Conservation (phyloP, 1,140 invertebrate genomes). For the Cyclina sinensis region DNA sequence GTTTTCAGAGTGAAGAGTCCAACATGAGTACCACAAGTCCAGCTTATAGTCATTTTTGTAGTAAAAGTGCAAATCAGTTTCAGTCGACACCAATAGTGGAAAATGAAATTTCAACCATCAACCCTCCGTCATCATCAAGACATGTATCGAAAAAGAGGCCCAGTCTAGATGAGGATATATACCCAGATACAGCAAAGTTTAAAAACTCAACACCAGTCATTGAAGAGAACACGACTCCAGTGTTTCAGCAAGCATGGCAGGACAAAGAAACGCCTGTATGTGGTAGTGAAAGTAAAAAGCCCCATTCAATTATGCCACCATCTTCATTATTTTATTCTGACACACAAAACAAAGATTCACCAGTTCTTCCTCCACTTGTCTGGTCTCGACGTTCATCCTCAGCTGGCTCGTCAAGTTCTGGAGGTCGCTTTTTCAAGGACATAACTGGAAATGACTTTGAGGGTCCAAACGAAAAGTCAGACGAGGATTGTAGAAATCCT, state of each 20-base stretch:
- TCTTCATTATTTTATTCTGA: constrained; percentile 36
- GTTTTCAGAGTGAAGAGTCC: constrained; percentile 63
- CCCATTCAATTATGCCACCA: not conserved
- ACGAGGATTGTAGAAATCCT: not conserved
- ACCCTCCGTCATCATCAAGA: not conserved
- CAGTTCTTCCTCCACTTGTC: constrained; percentile 38
- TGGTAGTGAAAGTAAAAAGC: not conserved
- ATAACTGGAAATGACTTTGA: not conserved
- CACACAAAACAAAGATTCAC: not conserved
- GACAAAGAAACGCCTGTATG: constrained; percentile 9
- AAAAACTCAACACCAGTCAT: constrained; percentile 54
- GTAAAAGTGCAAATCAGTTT: constrained; percentile 10
- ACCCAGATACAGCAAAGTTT: not conserved
- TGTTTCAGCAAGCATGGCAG: not conserved
- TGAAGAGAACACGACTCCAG: not conserved
- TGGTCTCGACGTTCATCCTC: constrained; percentile 43
- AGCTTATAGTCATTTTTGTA: not conserved
- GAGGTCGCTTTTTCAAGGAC: constrained; percentile 46
- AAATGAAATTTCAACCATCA: constrained; percentile 60
- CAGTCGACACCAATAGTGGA: constrained; percentile 54
- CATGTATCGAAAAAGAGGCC: constrained; percentile 5
- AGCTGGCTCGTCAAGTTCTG: constrained; percentile 18
- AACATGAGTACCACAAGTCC: constrained; percentile 44
- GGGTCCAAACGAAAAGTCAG: not conserved
- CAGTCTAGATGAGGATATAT: constrained; percentile 48